A percentile compares a stretch with the other conserved stretches of the same genome.
Evolutionary conservation across 1,140 invertebrate species (phyloP).

Genomic region (Drosophila pseudoobscura): DNA sequence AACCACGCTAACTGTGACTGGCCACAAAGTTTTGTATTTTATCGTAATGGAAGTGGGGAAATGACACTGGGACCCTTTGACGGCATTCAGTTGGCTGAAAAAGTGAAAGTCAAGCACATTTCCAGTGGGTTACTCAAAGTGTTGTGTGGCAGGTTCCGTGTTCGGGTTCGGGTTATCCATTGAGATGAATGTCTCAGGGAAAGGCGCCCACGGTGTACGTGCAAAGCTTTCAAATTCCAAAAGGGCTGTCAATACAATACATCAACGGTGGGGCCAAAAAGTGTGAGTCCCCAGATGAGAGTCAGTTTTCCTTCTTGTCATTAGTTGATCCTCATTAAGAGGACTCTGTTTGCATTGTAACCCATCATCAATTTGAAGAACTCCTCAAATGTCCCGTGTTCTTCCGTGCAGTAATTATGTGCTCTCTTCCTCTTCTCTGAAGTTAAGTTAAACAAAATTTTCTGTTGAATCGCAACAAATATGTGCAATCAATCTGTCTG

Average conservation of each 20-base stretch:
- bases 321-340: too few relatives aligned
- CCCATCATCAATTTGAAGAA: not conserved
- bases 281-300: too few relatives aligned
- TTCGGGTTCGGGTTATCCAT: constrained; percentile 3
- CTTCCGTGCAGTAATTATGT: constrained; percentile 8
- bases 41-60: not conserved
- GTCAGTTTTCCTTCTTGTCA: too few relatives aligned
- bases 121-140: not conserved
- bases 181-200: constrained; percentile 15
- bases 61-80: constrained; percentile 34
- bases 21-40: not conserved
- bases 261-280: too few relatives aligned
- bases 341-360: too few relatives aligned
- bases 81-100: constrained; percentile 14
- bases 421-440: constrained; percentile 1
- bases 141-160: constrained; percentile 13
- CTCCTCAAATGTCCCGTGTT: not conserved
- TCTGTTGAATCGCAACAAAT: constrained; percentile 50
- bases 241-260: not conserved
- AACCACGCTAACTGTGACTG: too few relatives aligned
- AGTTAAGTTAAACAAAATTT: constrained; percentile 25
- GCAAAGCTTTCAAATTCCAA: not conserved
- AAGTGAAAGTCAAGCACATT: constrained; percentile 44
- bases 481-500: constrained; percentile 48
- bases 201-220: not conserved